Base-by-base conservation (phyloP, 2,113 vertebrate genomes). In the Balaeniceps rex region DNA sequence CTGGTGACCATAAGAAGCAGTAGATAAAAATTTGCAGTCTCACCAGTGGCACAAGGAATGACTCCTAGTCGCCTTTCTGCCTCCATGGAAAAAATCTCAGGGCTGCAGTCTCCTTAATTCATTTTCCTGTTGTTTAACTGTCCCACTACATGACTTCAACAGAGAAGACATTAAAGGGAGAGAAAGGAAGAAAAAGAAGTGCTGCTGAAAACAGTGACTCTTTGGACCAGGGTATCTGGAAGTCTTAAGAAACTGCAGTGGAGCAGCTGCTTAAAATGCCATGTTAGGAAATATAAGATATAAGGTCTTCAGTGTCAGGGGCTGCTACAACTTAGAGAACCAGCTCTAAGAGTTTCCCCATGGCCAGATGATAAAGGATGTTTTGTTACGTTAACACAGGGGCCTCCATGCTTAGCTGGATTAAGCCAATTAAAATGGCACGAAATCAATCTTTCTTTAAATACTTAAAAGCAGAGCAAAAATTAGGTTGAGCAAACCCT, bases 361-460 rank as follows among this genome's bases (percentile, higher is more conserved):
- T 4, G 3, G 64, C 42, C 68, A 70, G 52, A 94, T 49, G 29
- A 94, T 92, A 95, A 95, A 95, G 75, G 78, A 83, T 42, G 44
- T 17, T 22, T 78, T 94, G 52, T 88, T 92, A 90, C 21, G 12
- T 96, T 97, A 95, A 95, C 93, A 96, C 71, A 93, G 89, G 47
- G 60, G 75, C 54, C 87, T 88, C 93, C 82, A 71, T 75, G 60
- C 68, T 96, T 94, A 92, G 89, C 64, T 94, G 69, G 55, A 95
- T 96, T 93, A 94, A 94, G 68, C 38, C 94, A 96, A 96, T 96
- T 96, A 97, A 95, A 96, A 90, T 83, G 84, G 85, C 89, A 96
- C 1, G 0, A 96, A 96, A 97, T 97, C 97, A 96, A 96, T 96
- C 95, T 97, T 96, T 93, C 89, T 83, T 96, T 96, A 97, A 97